Evolutionary conservation across 2,888 invertebrate species (phyloP).

Genomic region (Nomada goodeniana): DNA sequence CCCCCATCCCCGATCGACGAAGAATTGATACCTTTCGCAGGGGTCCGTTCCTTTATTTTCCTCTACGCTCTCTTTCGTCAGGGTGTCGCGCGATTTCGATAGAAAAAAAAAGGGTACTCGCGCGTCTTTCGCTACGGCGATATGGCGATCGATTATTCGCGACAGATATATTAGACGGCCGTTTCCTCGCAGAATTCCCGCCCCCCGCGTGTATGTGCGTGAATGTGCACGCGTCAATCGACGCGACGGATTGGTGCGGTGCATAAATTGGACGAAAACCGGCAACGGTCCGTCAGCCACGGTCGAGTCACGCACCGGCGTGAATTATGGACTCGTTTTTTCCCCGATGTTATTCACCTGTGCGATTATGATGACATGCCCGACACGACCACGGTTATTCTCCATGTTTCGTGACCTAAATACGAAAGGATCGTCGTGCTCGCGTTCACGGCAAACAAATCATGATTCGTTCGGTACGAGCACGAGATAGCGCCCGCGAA

Average conservation of each 20-base stretch:
- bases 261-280: conserved; percentile 65
- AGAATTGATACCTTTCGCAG: conserved; percentile 20
- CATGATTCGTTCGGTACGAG: conserved; percentile 9
- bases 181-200: conserved; percentile 59
- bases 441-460: conserved; percentile 46
- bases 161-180: conserved; percentile 69
- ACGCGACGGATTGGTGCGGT: conserved; percentile 59
- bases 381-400: conserved; percentile 17
- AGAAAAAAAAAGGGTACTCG: conserved; percentile 35
- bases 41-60: neutral
- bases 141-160: conserved; percentile 64
- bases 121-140: conserved; percentile 34
- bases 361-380: conserved; percentile 13
- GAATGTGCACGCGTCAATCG: conserved; percentile 54
- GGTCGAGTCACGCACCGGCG: conserved; percentile 36
- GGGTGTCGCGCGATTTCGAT: conserved; percentile 13
- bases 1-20: neutral
- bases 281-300: conserved; percentile 55
- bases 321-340: conserved; percentile 66
- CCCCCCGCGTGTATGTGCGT: conserved; percentile 10
- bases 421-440: conserved; percentile 46
- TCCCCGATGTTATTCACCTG: conserved; percentile 52
- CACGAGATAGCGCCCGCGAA: conserved; percentile 15
- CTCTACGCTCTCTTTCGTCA: neutral
- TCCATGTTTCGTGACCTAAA: conserved; percentile 56